phyloP scores from a whole-genome alignment of 2,888 invertebrate species.

The Euplexia lucipara region DNA sequence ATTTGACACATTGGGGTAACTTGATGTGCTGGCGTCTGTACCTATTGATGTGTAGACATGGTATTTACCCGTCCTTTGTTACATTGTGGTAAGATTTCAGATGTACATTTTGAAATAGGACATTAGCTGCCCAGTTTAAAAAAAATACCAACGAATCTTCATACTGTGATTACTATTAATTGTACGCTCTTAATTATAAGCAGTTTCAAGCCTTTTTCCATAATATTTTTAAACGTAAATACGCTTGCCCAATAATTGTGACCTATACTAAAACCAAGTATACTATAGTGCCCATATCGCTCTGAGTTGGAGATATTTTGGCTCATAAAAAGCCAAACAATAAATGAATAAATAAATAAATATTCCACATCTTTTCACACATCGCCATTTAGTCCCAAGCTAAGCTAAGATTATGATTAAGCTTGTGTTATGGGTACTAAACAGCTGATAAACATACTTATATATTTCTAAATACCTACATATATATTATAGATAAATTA shows the following conservation, averaged over 20 bases:
- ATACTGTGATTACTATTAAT: slow-evolving; percentile 54
- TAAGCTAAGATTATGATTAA: too few relatives aligned
- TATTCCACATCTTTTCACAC: too few relatives aligned
- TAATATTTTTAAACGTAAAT: slow-evolving; percentile 1
- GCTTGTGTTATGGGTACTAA: too few relatives aligned
- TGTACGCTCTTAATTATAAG: slow-evolving; percentile 20
- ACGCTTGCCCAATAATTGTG: slow-evolving; percentile 30
- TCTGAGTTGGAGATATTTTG: not conserved
- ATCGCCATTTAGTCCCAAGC: too few relatives aligned
- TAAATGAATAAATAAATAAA: too few relatives aligned
- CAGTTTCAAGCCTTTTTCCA: slow-evolving; percentile 10
- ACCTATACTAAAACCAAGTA: not conserved
- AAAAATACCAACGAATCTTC: slow-evolving; percentile 44
- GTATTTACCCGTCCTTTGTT: not conserved
- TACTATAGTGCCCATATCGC: slow-evolving; percentile 29
- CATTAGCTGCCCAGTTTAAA: slow-evolving; percentile 22
- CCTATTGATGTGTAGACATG: not conserved
- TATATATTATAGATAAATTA: too few relatives aligned
- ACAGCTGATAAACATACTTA: too few relatives aligned
- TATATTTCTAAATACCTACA: too few relatives aligned
- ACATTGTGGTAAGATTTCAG: not conserved
- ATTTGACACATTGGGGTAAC: too few relatives aligned
- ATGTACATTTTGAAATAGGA: slow-evolving; percentile 17
- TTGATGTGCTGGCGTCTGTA: too few relatives aligned
- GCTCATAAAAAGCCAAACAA: too few relatives aligned